These are phyloP conservation scores for Homarus gammarus DNA, from an alignment of 2,888 invertebrate species.

Conservation along the genomic window DNA sequence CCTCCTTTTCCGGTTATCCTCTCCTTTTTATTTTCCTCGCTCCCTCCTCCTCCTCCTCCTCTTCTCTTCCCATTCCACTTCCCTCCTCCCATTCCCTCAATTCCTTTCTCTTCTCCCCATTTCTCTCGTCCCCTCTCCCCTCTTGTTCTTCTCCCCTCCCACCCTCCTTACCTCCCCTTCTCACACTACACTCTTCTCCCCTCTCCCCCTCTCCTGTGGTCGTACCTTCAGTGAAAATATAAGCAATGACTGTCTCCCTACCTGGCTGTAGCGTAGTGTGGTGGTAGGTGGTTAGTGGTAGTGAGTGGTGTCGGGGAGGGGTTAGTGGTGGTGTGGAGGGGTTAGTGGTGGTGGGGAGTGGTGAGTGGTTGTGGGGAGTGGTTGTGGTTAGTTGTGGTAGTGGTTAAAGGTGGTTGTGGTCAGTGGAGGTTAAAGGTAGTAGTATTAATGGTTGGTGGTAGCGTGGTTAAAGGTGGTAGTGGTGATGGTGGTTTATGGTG, in stretches of 20 bases:
- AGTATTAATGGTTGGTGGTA: neutral
- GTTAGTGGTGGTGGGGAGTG: neutral
- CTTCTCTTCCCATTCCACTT: neutral
- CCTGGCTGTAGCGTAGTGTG: too few species aligned
- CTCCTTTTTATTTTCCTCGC: neutral
- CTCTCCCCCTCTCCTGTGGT: slow-evolving; percentile 20
- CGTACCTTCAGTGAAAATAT: neutral
- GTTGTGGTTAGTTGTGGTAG: slow-evolving; percentile 10
- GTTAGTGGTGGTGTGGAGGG: neutral
- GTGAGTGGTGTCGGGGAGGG: neutral
- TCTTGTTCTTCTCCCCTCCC: neutral
- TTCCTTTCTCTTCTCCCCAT: neutral
- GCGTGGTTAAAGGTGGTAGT: neutral
- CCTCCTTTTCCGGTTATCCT: neutral
- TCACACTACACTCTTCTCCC: neutral
- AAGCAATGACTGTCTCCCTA: too few species aligned
- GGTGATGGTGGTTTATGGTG: neutral
- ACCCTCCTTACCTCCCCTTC: neutral
- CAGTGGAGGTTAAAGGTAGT: neutral
- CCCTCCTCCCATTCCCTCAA: neutral
- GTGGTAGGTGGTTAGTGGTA: neutral
- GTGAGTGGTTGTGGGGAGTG: neutral
- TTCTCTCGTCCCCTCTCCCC: neutral
- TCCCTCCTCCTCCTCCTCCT: neutral
- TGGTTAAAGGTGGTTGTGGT: neutral